phyloP scores from a whole-genome alignment of 2,888 invertebrate species.

The Erynnis tages region DNA sequence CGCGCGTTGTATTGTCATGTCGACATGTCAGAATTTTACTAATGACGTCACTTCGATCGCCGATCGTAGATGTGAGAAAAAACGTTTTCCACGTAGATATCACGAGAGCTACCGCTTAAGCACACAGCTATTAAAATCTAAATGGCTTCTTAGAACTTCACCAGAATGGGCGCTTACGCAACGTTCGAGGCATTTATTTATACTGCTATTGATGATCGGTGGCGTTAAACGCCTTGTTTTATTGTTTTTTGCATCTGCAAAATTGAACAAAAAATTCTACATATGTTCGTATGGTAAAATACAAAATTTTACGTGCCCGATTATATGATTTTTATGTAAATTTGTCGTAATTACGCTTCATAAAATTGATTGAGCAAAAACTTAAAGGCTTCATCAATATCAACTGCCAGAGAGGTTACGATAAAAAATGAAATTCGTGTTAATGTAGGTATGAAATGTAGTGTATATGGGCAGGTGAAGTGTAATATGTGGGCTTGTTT shows the following conservation, averaged over 20 bases:
- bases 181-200: conserved; percentile 46
- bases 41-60: conserved; percentile 60
- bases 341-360: conserved; percentile 12
- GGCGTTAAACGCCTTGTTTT: conserved; percentile 36
- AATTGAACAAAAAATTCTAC: conserved; percentile 8
- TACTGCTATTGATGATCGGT: conserved; percentile 47
- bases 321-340: background rate
- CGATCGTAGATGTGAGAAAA: conserved; percentile 56
- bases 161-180: conserved; percentile 64
- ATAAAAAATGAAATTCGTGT: too few relatives aligned
- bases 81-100: conserved; percentile 53
- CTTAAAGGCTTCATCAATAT: background rate
- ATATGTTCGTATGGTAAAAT: background rate
- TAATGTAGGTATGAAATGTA: too few relatives aligned
- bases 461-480: too few relatives aligned
- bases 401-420: background rate
- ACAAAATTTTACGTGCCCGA: background rate
- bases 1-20: conserved; percentile 4
- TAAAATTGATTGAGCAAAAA: conserved; percentile 25
- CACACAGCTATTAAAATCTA: conserved; percentile 56
- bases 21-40: conserved; percentile 39
- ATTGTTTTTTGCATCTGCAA: conserved; percentile 13
- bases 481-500: too few relatives aligned
- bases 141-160: conserved; percentile 63
- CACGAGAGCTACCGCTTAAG: conserved; percentile 48